Base-by-base conservation (phyloP, 2,797 vertebrate genomes). In the Mormyrus hasselquistii region DNA sequence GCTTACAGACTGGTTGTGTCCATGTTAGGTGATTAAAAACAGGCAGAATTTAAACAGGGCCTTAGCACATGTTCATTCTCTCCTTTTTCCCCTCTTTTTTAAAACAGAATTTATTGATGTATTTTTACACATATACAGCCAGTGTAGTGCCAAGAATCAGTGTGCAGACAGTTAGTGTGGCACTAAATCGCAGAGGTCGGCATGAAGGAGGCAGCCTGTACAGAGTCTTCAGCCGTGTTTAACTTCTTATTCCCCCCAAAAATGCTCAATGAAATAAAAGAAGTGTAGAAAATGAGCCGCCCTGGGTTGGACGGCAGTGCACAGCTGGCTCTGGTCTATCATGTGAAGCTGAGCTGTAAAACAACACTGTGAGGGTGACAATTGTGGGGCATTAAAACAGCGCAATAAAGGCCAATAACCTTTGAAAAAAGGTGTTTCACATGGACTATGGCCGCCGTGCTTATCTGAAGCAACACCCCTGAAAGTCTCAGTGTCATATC, bases 121-220 rank as follows among this genome's bases (percentile, higher is more conserved):
- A 94, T 95, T 83, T 34, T 92, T 95, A 95, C 93, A 95, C 94
- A 95, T 94, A 92, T 95, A 94, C 94, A 95, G 93, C 91, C 91
- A 94, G 93, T 94, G 94, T 91, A 90, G 90, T 93, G 90, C 93
- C 94, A 93, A 92, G 90, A 95, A 92, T 95, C 92, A 94, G 93
- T 94, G 92, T 92, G 94, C 91, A 95, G 90, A 96, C 94, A 94
- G 90, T 90, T 92, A 95, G 94, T 91, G 92, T 90, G 91, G 93
- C 92, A 93, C 92, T 92, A 93, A 88, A 92, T 93, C 86, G 93
- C 92, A 93, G 93, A 94, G 93, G 94, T 94, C 92, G 92, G 91
- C 92, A 91, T 90, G 89, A 90, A 90, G 88, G 89, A 92, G 88
- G 91, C 38, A 53, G 89, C 90, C 91, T 19, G 47, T 29, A 89